Conservation (phyloP, 2,888 invertebrate genomes). For the Hofmannophila pseudospretella region DNA sequence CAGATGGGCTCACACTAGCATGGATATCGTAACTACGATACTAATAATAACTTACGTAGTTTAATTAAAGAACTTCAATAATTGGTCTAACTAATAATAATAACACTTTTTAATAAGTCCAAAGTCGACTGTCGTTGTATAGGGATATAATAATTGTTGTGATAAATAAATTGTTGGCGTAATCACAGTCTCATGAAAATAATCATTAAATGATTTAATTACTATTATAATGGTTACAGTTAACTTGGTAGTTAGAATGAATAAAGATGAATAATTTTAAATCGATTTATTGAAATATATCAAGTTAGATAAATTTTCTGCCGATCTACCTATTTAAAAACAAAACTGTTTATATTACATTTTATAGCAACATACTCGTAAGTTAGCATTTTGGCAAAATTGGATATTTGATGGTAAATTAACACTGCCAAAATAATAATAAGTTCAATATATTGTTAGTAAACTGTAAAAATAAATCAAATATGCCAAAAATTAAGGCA, state of each 20-base stretch:
- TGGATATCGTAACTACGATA: conserved; percentile 56
- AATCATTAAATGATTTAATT: conserved; percentile 45
- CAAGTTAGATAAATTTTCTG: too few species aligned
- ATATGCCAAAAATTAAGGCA: conserved; percentile 43
- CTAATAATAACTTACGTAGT: conserved; percentile 27
- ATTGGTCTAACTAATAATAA: conserved; percentile 1
- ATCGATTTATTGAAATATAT: too few species aligned
- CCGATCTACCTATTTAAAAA: not conserved
- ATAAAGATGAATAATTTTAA: too few species aligned
- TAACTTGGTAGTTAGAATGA: too few species aligned
- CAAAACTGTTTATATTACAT: not conserved
- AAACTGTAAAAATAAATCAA: conserved; percentile 23
- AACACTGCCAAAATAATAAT: conserved; percentile 73
- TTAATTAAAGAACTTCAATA: not conserved
- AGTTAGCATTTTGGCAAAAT: too few species aligned
- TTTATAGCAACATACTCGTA: too few species aligned
- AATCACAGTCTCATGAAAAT: conserved; percentile 27
- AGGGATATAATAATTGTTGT: conserved; percentile 58
- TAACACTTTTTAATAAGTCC: conserved; percentile 43
- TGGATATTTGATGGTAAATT: conserved; percentile 42
- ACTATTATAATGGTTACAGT: conserved; percentile 9
- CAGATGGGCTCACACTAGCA: conserved; percentile 59
- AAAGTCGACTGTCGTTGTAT: conserved; percentile 69
- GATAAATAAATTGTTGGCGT: conserved; percentile 64
- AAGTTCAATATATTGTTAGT: conserved; percentile 44